Conservation (phyloP, 2,113 vertebrate genomes). For the Cynoglossus semilaevis region DNA sequence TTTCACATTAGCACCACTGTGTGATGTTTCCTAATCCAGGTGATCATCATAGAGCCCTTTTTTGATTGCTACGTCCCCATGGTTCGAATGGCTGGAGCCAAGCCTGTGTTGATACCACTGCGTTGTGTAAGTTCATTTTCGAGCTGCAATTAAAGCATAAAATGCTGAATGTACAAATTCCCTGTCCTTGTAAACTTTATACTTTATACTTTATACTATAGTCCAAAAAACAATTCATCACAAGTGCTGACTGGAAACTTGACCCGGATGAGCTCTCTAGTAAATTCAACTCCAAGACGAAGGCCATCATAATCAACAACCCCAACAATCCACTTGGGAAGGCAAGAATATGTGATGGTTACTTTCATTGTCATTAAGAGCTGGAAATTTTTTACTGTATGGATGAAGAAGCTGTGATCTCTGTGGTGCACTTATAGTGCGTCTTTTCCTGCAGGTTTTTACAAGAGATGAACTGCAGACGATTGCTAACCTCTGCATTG, state of each 20-base stretch:
- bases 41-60: constrained; percentile 95
- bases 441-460: constrained; percentile 79
- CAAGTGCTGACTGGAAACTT: constrained; percentile 88
- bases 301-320: constrained; percentile 94
- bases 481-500: constrained; percentile 91
- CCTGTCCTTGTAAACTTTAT: too few relatives aligned
- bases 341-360: constrained; percentile 65
- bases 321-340: constrained; percentile 95
- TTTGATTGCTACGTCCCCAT: constrained; percentile 93
- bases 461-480: constrained; percentile 86
- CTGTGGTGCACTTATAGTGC: background rate
- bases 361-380: too few relatives aligned
- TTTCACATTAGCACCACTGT: background rate
- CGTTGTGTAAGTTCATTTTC: constrained; percentile 79
- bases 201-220: too few relatives aligned
- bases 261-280: constrained; percentile 86
- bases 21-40: constrained; percentile 67
- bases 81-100: constrained; percentile 92
- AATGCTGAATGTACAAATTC: too few relatives aligned
- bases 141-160: too few relatives aligned
- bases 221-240: constrained; percentile 58
- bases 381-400: too few relatives aligned
- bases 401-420: too few relatives aligned
- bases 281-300: constrained; percentile 94
- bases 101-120: constrained; percentile 86